A percentile compares a stretch with the other conserved stretches of the same genome.
Evolutionary conservation across 2,113 vertebrate species (phyloP).

Genomic region (Pipra filicauda): DNA sequence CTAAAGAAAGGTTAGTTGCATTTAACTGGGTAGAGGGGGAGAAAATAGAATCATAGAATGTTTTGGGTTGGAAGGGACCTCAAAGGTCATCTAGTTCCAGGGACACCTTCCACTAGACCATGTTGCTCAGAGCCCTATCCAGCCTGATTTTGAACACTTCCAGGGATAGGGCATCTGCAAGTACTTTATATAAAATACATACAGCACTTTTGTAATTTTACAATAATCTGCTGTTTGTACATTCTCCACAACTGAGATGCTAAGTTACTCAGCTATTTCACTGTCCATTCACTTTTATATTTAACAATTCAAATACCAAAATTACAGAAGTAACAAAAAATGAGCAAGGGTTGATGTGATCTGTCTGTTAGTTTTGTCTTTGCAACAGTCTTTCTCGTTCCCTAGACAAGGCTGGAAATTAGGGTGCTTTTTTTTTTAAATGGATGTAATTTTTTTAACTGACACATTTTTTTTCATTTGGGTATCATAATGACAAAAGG

Average conservation of each 20-base stretch:
- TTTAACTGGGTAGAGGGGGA: background rate
- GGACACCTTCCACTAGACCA: background rate
- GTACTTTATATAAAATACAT: background rate
- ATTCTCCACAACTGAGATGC: background rate
- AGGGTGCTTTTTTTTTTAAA: background rate
- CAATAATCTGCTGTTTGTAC: background rate
- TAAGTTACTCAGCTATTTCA: background rate
- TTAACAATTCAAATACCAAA: background rate
- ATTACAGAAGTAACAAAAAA: background rate
- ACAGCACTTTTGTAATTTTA: background rate
- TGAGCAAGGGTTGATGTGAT: background rate
- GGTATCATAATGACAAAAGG: background rate
- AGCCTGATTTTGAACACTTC: background rate
- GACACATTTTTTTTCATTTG: background rate
- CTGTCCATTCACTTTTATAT: background rate
- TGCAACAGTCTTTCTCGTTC: background rate
- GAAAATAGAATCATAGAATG: background rate
- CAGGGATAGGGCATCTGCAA: background rate
- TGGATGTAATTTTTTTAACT: background rate
- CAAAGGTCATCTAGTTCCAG: background rate
- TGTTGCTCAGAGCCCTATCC: background rate
- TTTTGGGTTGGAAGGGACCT: background rate
- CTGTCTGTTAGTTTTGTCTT: background rate
- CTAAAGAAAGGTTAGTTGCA: background rate
- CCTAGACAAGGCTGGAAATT: background rate